Conservation (phyloP, 53 echinoderm and acorn worm species). For the Holothuria scabra region DNA sequence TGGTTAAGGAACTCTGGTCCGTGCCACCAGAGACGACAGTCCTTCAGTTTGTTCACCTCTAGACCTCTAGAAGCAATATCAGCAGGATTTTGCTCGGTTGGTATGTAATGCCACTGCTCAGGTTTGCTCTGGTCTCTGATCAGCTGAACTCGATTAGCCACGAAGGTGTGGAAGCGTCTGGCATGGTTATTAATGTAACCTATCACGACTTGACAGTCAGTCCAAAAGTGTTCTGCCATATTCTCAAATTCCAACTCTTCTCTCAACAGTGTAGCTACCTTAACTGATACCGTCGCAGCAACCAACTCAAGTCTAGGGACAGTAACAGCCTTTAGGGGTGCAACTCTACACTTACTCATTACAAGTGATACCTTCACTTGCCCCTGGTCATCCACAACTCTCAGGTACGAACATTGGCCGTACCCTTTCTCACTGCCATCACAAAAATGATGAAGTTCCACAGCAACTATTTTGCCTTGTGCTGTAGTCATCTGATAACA, state of each 20-base stretch:
- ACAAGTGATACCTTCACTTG: slow-evolving; percentile 38
- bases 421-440: too few species aligned
- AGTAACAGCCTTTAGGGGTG: slow-evolving; percentile 29
- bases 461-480: too few species aligned
- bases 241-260: slow-evolving; percentile 1
- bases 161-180: slow-evolving; percentile 53
- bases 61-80: slow-evolving; percentile 56
- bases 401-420: too few species aligned
- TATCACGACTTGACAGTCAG: slow-evolving; percentile 49
- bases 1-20: slow-evolving; percentile 17
- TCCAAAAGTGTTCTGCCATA: slow-evolving; percentile 48
- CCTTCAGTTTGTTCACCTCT: slow-evolving; percentile 27
- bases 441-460: too few species aligned
- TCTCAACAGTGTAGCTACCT: too few species aligned
- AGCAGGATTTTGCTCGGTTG: too few species aligned
- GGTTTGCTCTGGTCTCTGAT: slow-evolving; percentile 21
- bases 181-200: slow-evolving; percentile 54
- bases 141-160: too few species aligned
- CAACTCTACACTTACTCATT: slow-evolving; percentile 46
- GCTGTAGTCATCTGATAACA: too few species aligned
- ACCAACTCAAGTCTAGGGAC: too few species aligned
- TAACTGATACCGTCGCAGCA: too few species aligned
- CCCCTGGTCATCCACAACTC: too few species aligned
- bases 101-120: slow-evolving; percentile 46
- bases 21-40: slow-evolving; percentile 21